phyloP scores from a whole-genome alignment of 2,797 vertebrate species.

The Bradypus variegatus region DNA sequence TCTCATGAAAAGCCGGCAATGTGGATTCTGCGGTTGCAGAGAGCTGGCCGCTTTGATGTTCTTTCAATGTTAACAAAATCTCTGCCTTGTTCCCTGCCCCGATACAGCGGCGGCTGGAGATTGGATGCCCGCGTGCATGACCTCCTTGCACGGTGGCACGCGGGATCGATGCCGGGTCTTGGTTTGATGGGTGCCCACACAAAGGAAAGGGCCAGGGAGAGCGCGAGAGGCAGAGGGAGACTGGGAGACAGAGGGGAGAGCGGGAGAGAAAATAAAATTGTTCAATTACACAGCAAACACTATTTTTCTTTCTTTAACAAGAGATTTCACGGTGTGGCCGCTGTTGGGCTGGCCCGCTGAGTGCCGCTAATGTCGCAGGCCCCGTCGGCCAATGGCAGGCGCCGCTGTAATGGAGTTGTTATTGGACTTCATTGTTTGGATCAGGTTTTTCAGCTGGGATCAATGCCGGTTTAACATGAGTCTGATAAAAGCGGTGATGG shows the following conservation, averaged over 20 bases:
- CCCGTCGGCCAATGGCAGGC: constrained; percentile 87
- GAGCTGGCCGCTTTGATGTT: constrained; percentile 94
- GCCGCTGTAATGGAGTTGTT: constrained; percentile 92
- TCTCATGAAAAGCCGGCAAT: constrained; percentile 86
- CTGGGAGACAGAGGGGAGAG: constrained; percentile 64
- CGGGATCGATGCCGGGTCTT: constrained; percentile 92
- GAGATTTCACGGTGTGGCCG: constrained; percentile 98
- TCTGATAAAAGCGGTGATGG: constrained; percentile 87
- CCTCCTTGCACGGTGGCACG: constrained; percentile 92
- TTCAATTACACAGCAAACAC: constrained; percentile 99
- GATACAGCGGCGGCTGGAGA: constrained; percentile 97
- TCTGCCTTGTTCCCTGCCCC: constrained; percentile 96
- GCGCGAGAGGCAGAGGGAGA: constrained; percentile 69
- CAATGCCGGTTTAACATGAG: constrained; percentile 93
- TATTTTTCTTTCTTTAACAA: constrained; percentile 99
- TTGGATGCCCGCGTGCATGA: constrained; percentile 99
- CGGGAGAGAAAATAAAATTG: constrained; percentile 90
- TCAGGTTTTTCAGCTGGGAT: constrained; percentile 95
- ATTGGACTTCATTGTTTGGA: constrained; percentile 98
- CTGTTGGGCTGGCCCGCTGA: constrained; percentile 97
- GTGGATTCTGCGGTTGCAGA: constrained; percentile 84
- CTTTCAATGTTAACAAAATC: constrained; percentile 99
- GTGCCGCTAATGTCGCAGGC: constrained; percentile 95
- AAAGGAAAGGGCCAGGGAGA: constrained; percentile 78
- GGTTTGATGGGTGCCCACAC: constrained; percentile 97